Evolutionary conservation across 2,888 invertebrate species (phyloP).

Genomic region (Salpingus planirostris): DNA sequence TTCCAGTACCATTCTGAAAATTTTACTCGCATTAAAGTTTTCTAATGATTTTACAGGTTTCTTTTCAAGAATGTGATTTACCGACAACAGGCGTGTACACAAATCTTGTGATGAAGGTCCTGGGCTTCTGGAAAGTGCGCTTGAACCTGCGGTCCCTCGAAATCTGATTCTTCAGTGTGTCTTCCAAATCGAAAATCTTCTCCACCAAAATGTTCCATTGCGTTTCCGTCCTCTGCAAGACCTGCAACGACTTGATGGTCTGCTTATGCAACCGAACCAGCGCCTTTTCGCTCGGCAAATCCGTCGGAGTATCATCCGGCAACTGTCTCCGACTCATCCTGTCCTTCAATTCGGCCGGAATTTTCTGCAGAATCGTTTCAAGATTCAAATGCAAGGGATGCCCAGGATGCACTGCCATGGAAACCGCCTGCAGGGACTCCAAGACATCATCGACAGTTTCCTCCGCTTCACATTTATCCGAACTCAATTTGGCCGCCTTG

Average conservation of each 20-base stretch:
- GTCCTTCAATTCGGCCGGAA: conserved; percentile 70
- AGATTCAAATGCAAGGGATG: conserved; percentile 71
- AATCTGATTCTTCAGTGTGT: conserved; percentile 69
- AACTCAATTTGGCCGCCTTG: conserved; percentile 86
- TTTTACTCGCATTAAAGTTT: no score
- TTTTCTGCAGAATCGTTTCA: conserved; percentile 83
- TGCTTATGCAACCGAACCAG: conserved; percentile 80
- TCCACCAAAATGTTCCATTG: conserved; percentile 85
- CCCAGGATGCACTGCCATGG: conserved; percentile 63
- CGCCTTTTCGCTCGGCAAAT: conserved; percentile 71
- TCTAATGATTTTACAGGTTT: no score
- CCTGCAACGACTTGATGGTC: conserved; percentile 83
- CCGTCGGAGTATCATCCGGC: conserved; percentile 51
- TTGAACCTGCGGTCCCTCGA: conserved; percentile 53
- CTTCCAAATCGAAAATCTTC: conserved; percentile 75
- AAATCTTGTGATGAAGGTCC: conserved; percentile 48
- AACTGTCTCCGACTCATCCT: conserved; percentile 57
- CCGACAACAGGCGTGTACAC: conserved; percentile 4
- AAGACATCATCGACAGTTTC: conserved; percentile 92
- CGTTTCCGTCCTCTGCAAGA: conserved; percentile 86
- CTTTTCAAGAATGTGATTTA: no score
- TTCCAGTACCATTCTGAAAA: conserved; percentile 94
- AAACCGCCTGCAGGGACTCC: conserved; percentile 76
- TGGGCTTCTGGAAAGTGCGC: conserved; percentile 59
- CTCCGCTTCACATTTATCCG: conserved; percentile 95